Percentiles rank a stretch among this genome's conserved stretches.
phyloP scores from a whole-genome alignment of 2,888 invertebrate genomes.

The Sarcophaga subvicina region DNA sequence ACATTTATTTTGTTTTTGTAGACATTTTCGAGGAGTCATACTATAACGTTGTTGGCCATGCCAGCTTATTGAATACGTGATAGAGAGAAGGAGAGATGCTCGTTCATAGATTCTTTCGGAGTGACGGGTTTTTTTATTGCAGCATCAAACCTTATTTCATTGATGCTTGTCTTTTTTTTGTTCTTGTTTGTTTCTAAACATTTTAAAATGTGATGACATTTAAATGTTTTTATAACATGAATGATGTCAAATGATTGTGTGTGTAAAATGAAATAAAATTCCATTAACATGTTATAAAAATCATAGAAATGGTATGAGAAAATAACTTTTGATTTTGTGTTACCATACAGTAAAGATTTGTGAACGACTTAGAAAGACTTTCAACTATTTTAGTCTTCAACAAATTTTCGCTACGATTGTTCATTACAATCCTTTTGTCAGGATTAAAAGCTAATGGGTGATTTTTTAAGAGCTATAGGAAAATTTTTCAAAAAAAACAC shows the following conservation, averaged over 20 bases:
- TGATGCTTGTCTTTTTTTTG: not conserved
- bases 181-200: slow-evolving; percentile 20
- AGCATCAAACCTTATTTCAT: slow-evolving; percentile 8
- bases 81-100: too few relatives aligned
- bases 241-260: not conserved
- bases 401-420: too few relatives aligned
- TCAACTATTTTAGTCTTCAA: too few relatives aligned
- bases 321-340: not conserved
- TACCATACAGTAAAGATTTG: not conserved
- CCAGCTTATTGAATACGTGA: not conserved
- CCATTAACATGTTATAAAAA: slow-evolving; percentile 29
- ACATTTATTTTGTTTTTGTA: not conserved
- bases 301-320: slow-evolving; percentile 12
- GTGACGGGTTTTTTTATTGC: slow-evolving; percentile 27
- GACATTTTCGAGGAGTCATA: slow-evolving; percentile 18
- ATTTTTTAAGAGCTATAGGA: too few relatives aligned
- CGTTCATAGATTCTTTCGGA: too few relatives aligned
- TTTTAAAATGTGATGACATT: slow-evolving; percentile 42
- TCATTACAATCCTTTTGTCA: too few relatives aligned
- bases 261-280: not conserved
- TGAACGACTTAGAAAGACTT: too few relatives aligned
- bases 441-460: too few relatives aligned
- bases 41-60: slow-evolving; percentile 29
- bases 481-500: too few relatives aligned
- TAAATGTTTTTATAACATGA: slow-evolving; percentile 24